These are phyloP conservation scores for Entomobrya multifasciata DNA, from an alignment of 2,888 invertebrate species.

Conservation along the genomic window DNA sequence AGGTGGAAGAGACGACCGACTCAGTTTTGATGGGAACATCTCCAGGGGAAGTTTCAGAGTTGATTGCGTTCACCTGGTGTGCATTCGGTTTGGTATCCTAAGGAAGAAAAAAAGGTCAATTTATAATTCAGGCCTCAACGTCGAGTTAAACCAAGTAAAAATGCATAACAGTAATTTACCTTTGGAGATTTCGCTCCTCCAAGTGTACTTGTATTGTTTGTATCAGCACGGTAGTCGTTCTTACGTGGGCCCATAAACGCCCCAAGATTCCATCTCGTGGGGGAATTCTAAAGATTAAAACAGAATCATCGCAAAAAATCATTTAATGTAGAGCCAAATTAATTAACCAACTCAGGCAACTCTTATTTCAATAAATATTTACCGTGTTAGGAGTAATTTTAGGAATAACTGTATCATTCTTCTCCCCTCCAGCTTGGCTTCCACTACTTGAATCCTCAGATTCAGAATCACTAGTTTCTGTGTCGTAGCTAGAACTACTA, in stretches of 20 bases:
- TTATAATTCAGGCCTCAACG: no score
- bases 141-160: no score
- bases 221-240: conserved; percentile 62
- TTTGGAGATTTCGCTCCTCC: conserved; percentile 75
- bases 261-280: conserved; percentile 76
- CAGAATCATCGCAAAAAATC: background rate
- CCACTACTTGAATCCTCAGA: conserved; percentile 79
- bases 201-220: conserved; percentile 53
- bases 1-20: conserved; percentile 77
- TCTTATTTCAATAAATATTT: no score
- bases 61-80: conserved; percentile 72
- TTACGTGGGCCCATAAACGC: conserved; percentile 72
- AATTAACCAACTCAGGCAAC: no score
- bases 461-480: conserved; percentile 77
- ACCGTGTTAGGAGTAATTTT: conserved; percentile 75
- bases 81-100: conserved; percentile 75
- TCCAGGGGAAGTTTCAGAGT: conserved; percentile 71
- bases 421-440: conserved; percentile 77
- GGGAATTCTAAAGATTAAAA: conserved; percentile 70
- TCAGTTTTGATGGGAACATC: conserved; percentile 75
- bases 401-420: conserved; percentile 65
- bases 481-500: conserved; percentile 79
- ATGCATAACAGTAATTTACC: conserved; percentile 52
- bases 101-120: background rate
- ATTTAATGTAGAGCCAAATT: no score